These are phyloP conservation scores for Ophioderma brevispina DNA, from an alignment of 35 echinoderm and acorn worm species.

Conservation along the genomic window DNA sequence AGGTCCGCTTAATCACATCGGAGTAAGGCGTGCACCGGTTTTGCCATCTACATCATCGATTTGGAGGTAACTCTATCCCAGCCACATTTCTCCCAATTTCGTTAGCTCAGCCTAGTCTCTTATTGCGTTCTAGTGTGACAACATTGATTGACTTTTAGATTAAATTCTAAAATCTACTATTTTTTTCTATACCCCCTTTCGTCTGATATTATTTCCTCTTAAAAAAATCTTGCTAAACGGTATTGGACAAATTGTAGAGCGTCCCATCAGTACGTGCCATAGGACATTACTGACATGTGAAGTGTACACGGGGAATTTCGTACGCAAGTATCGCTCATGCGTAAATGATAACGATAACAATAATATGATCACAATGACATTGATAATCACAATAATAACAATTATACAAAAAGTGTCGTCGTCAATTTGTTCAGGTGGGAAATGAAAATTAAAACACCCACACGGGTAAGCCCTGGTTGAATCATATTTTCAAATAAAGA, in stretches of 20 bases:
- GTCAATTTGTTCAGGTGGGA: too few relatives aligned
- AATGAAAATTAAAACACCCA: too few relatives aligned
- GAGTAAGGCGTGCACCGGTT: background rate
- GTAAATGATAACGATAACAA: background rate
- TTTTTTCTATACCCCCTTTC: background rate
- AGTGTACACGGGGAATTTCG: too few relatives aligned
- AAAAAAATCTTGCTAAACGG: background rate
- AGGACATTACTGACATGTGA: background rate
- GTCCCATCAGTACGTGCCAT: background rate
- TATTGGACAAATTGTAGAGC: background rate
- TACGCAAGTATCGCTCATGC: too few relatives aligned
- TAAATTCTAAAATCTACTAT: background rate
- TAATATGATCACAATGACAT: too few relatives aligned
- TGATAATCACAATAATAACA: too few relatives aligned
- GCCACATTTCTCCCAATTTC: conserved; percentile 6
- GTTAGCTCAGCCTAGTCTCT: background rate
- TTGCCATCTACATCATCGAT: background rate
- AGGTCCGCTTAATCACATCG: background rate
- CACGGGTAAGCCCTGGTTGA: too few relatives aligned
- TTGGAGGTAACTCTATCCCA: background rate
- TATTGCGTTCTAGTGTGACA: background rate
- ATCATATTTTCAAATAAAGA: too few relatives aligned
- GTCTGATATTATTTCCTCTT: background rate
- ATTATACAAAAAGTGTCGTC: background rate
- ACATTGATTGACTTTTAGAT: conserved; percentile 7